A percentile compares a stretch with the other conserved stretches of the same genome.
Evolutionary conservation across 2,888 invertebrate species (phyloP).

Genomic region (Erannis defoliaria): DNA sequence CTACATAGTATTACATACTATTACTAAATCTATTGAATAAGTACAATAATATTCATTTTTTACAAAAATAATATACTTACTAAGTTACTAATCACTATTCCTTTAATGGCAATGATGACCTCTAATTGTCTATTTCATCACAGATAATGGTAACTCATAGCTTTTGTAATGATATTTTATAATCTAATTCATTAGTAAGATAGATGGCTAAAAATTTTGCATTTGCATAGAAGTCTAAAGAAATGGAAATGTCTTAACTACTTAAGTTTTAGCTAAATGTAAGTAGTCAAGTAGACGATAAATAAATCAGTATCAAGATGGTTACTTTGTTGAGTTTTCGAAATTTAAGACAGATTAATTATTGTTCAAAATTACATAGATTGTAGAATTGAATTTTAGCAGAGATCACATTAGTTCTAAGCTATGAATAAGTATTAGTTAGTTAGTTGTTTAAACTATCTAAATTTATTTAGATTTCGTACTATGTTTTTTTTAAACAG

Average conservation of each 20-base stretch:
- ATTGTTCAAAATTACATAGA: not conserved
- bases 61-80: slow-evolving; percentile 22
- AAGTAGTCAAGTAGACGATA: not conserved
- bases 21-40: slow-evolving; percentile 44
- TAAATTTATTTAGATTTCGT: slow-evolving; percentile 15
- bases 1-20: slow-evolving; percentile 36
- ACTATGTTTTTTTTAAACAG: no score
- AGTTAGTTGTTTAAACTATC: not conserved
- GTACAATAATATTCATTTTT: slow-evolving; percentile 26
- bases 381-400: not conserved
- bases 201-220: slow-evolving; percentile 18
- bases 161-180: slow-evolving; percentile 29
- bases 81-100: slow-evolving; percentile 13
- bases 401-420: slow-evolving; percentile 20
- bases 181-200: slow-evolving; percentile 12
- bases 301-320: not conserved
- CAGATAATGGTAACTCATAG: slow-evolving; percentile 70
- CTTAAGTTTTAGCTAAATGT: not conserved
- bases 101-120: slow-evolving; percentile 51
- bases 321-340: not conserved
- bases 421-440: not conserved
- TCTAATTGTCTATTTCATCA: slow-evolving; percentile 66
- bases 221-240: not conserved
- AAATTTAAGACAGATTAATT: not conserved
- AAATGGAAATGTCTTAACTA: not conserved